Percentiles rank a stretch among this genome's conserved stretches.
Conservation (phyloP, 1,140 invertebrate species). For the Oryctes rhinoceros region DNA sequence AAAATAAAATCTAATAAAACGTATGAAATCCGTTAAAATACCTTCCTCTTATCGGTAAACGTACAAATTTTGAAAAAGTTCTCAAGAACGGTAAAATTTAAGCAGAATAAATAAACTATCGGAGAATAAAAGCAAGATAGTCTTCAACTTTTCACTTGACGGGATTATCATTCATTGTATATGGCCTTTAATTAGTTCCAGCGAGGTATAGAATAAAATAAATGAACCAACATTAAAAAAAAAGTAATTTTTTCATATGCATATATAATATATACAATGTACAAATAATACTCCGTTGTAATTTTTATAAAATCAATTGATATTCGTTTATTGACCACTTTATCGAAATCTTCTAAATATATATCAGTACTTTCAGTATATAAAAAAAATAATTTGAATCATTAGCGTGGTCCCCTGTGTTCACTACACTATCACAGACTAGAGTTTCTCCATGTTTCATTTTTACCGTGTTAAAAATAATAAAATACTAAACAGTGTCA, state of each 20-base stretch:
- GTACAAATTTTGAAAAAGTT: too few species aligned
- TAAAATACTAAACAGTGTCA: conserved; percentile 36
- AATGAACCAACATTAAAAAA: too few species aligned
- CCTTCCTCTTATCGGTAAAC: too few species aligned
- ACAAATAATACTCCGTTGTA: conserved; percentile 29
- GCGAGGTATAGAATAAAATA: too few species aligned
- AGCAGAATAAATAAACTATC: too few species aligned
- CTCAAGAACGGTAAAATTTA: too few species aligned
- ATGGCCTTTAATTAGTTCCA: too few species aligned
- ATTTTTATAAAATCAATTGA: conserved; percentile 38
- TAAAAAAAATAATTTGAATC: conserved; percentile 31
- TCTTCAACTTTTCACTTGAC: too few species aligned
- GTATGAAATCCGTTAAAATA: too few species aligned
- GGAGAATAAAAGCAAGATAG: too few species aligned
- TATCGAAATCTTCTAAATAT: conserved; percentile 34
- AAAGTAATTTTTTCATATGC: neutral
- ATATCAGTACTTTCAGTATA: conserved; percentile 25
- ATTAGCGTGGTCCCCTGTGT: conserved; percentile 53
- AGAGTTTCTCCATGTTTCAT: conserved; percentile 32
- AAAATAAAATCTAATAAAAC: too few species aligned
- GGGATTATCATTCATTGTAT: too few species aligned
- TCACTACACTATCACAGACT: conserved; percentile 57
- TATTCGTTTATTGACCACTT: conserved; percentile 43
- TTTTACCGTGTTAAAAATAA: conserved; percentile 9
- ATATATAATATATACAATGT: conserved; percentile 21